Conservation (phyloP, 2,113 vertebrate species). For the Typhlomys cinereus region DNA sequence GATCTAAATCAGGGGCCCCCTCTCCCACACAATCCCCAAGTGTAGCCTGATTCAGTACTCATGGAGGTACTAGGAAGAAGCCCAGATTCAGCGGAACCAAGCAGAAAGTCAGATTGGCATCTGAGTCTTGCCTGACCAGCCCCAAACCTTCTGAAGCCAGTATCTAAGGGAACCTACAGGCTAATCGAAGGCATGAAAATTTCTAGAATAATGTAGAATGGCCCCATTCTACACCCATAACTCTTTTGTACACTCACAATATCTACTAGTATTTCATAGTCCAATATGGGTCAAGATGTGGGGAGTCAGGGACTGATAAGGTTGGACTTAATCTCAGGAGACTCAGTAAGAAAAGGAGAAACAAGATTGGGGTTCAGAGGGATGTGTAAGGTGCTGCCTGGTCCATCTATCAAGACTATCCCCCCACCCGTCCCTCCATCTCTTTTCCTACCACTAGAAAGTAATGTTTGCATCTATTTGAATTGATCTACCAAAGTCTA, state of each 20-base stretch:
- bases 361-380: neutral
- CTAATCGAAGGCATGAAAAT: neutral
- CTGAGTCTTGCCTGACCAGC: rapidly evolving
- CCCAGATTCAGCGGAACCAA: neutral
- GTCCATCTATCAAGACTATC: neutral
- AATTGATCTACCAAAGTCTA: neutral
- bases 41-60: neutral
- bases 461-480: neutral
- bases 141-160: neutral
- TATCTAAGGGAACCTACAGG: neutral
- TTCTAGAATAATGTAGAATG: too few species aligned
- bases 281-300: neutral
- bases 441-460: too few species aligned
- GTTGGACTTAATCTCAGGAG: neutral
- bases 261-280: neutral
- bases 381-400: rapidly evolving
- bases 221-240: neutral
- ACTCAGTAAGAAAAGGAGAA: neutral
- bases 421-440: neutral
- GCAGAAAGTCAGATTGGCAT: neutral
- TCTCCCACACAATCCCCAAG: rapidly evolving
- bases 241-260: neutral
- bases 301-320: neutral
- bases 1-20: neutral
- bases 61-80: neutral